Percentiles rank a stretch among this genome's conserved stretches.
Evolutionary conservation across 2,888 invertebrate species (phyloP).

Genomic region (Luffia ferchaultella): DNA sequence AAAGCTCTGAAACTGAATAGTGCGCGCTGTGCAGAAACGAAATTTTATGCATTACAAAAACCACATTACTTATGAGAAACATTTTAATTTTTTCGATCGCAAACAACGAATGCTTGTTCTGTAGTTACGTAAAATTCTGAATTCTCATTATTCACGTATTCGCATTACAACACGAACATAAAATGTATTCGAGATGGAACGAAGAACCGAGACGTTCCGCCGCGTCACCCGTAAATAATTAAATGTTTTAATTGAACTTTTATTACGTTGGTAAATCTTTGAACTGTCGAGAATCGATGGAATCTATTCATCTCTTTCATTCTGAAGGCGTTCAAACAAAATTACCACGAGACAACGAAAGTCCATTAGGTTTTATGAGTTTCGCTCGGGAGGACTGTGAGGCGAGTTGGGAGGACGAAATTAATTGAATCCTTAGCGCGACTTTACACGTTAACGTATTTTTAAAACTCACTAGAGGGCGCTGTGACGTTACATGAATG

Average conservation of each 20-base stretch:
- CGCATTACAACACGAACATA: neutral
- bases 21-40: neutral
- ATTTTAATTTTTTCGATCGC: neutral
- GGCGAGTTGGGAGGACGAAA: slow-evolving; percentile 44
- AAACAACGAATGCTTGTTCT: neutral
- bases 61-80: neutral
- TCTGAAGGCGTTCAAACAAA: slow-evolving; percentile 27
- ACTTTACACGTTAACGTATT: slow-evolving; percentile 31
- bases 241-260: neutral
- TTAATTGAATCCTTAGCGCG: slow-evolving; percentile 48
- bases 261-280: neutral
- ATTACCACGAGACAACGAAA: slow-evolving; percentile 58
- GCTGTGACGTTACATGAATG: too few species aligned
- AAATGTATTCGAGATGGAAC: neutral
- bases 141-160: neutral
- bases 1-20: neutral
- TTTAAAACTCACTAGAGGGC: slow-evolving; percentile 21
- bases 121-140: neutral
- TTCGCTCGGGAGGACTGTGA: slow-evolving; percentile 46
- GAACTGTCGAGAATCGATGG: neutral
- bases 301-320: neutral
- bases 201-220: neutral
- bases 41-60: neutral
- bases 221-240: neutral
- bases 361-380: slow-evolving; percentile 62